These are phyloP conservation scores for Ciconia nigra DNA, from an alignment of 2,797 vertebrate genomes.

Conservation along the genomic window DNA sequence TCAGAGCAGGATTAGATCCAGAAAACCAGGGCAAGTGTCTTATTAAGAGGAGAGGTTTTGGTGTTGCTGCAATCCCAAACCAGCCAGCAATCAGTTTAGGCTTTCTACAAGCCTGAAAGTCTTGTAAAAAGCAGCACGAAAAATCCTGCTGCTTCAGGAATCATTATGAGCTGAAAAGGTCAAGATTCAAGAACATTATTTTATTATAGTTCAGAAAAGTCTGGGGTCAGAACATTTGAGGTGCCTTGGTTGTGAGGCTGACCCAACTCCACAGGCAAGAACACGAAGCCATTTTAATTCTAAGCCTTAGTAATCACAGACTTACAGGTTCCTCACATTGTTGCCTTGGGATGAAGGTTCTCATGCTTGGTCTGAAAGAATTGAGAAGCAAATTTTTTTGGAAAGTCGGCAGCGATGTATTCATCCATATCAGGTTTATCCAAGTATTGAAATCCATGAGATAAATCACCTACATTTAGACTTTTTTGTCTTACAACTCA, in stretches of 20 bases:
- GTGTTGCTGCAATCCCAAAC: neutral
- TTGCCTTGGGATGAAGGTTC: neutral
- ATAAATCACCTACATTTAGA: neutral
- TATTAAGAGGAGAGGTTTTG: neutral
- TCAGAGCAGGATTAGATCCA: neutral
- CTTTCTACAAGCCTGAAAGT: slow-evolving; percentile 16
- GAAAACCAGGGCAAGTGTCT: neutral
- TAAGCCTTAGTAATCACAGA: neutral
- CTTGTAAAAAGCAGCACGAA: slow-evolving; percentile 16
- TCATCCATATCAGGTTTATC: neutral
- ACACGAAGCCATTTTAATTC: neutral
- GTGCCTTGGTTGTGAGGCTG: slow-evolving; percentile 7
- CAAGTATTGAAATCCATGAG: neutral
- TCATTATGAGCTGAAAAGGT: slow-evolving; percentile 32
- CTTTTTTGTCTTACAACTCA: neutral
- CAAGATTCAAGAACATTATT: slow-evolving; percentile 30
- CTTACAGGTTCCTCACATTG: neutral
- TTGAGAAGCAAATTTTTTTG: neutral
- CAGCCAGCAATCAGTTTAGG: neutral
- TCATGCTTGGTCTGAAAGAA: neutral
- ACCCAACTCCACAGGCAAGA: neutral
- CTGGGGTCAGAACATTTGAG: slow-evolving; percentile 17
- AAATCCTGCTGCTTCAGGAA: slow-evolving; percentile 20
- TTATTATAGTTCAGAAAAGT: slow-evolving; percentile 16
- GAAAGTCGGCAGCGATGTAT: accelerated